Conservation (phyloP, 1,140 invertebrate species). For the Hyposmocoma kahamanoa region DNA sequence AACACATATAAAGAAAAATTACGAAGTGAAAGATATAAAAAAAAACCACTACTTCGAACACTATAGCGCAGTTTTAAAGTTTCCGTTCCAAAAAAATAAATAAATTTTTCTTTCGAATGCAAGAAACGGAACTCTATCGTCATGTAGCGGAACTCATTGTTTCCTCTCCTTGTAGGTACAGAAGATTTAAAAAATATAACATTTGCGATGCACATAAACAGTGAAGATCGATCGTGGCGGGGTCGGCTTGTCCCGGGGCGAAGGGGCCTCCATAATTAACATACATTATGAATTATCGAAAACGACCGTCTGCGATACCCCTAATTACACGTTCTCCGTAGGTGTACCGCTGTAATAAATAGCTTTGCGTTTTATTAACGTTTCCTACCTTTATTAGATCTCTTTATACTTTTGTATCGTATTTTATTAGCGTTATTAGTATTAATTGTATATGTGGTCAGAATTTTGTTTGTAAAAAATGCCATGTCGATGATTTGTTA, state of each 20-base stretch:
- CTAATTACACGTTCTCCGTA: slow-evolving; percentile 49
- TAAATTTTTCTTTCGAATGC: no score
- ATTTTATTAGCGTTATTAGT: slow-evolving; percentile 36
- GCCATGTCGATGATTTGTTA: no score
- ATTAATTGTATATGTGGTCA: slow-evolving; percentile 39
- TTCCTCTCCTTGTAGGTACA: no score
- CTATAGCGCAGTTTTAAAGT: no score
- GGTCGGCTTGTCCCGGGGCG: slow-evolving; percentile 38
- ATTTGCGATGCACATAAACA: slow-evolving; percentile 4
- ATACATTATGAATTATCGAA: slow-evolving; percentile 68
- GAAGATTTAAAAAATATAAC: no score
- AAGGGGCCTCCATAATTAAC: slow-evolving; percentile 57
- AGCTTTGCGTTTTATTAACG: slow-evolving; percentile 52
- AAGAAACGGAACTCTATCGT: no score
- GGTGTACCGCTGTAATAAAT: slow-evolving; percentile 44
- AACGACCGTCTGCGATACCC: slow-evolving; percentile 47
- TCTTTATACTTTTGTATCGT: slow-evolving; percentile 46
- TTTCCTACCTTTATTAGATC: slow-evolving; percentile 46
- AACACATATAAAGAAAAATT: no score
- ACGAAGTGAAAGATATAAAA: no score
- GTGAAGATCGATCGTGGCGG: slow-evolving; percentile 1
- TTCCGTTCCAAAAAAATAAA: no score
- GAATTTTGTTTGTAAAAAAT: slow-evolving; percentile 10
- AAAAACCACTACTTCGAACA: no score
- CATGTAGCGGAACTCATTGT: no score